Conservation (phyloP, 2,888 invertebrate species). For the Stegana nigrithorax region DNA sequence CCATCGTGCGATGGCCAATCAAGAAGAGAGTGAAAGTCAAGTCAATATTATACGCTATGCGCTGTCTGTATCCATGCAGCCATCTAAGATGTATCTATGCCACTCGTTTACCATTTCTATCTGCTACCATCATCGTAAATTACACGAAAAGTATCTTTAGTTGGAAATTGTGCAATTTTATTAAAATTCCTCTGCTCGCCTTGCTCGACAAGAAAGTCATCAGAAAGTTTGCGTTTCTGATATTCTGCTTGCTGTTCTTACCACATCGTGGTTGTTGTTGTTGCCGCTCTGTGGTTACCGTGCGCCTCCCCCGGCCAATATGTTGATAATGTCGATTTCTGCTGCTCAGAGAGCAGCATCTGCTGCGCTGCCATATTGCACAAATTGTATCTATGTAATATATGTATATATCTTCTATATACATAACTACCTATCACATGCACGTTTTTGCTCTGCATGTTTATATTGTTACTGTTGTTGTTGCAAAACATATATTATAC, state of each 20-base stretch:
- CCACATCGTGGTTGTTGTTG: constrained; percentile 16
- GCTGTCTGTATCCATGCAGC: background rate
- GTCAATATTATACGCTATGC: background rate
- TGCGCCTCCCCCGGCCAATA: constrained; percentile 23
- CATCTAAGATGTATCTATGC: background rate
- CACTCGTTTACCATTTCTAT: constrained; percentile 36
- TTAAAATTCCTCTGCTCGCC: constrained; percentile 48
- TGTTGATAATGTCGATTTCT: too few species aligned
- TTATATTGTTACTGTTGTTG: too few species aligned
- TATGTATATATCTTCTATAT: too few species aligned
- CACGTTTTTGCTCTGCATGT: too few species aligned
- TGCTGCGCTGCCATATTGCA: constrained; percentile 50
- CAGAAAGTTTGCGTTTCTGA: too few species aligned
- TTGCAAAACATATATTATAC: too few species aligned
- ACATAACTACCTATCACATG: background rate
- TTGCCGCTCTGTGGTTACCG: constrained; percentile 12
- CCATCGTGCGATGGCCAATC: background rate
- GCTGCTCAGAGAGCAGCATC: constrained; percentile 23
- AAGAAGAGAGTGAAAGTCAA: background rate
- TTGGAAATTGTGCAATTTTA: constrained; percentile 59
- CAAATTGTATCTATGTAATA: constrained; percentile 39
- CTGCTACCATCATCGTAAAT: constrained; percentile 58
- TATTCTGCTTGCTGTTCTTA: too few species aligned
- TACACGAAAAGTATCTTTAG: constrained; percentile 59
- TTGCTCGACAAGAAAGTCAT: background rate